Base-by-base conservation (phyloP, 2,888 invertebrate species). In the Callosobruchus maculatus region DNA sequence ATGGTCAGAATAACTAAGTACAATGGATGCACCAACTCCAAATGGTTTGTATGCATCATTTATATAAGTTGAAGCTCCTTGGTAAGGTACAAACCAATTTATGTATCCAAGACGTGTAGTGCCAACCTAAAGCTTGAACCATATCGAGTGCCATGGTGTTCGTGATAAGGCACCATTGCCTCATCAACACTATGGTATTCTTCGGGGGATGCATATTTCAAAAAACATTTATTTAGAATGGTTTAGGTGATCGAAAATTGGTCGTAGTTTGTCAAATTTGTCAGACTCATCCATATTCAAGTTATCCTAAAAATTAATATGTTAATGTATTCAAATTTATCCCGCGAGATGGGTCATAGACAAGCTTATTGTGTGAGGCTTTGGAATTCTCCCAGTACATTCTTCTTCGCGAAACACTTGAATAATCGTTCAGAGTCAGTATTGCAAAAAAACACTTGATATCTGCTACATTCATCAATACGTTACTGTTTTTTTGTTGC, bases 71-170 rank as follows among this genome's bases (percentile, higher is more conserved):
- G 68, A 68, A 5, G 68, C 68, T 5, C 68, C 68, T 70, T 71
- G 72, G 22, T 74, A 71, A 22, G 74, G 74, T 68, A 69, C 74
- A 68, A 74, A 72, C 72, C 74, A 74, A 31, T 70, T 68, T 67
- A 73, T 71, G 22, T 71, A 75, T 67, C 73, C 74, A 21, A 31
- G 22, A 20, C 70, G 67, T 21, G 31, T 72, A 5, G 68, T 26
- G 5, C 74, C 74, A 21, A 74, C 74, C 73, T 71, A 74, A 18
- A 74, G 70, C 21, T 74, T 68, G 69, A 71, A 7, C 71, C 71
- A 22, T 30, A 72, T 20, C 72, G 30, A 9, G 9, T 30, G n/a
- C 30, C 30, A 9, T 30, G 30, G 3, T 9, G 30, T 73, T 67
- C 70, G 73, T 30, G 3, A 30, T 30, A 30, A 30, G 30, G 30